Conservation (phyloP, 1,140 invertebrate species). For the Caenorhabditis brenneri region DNA sequence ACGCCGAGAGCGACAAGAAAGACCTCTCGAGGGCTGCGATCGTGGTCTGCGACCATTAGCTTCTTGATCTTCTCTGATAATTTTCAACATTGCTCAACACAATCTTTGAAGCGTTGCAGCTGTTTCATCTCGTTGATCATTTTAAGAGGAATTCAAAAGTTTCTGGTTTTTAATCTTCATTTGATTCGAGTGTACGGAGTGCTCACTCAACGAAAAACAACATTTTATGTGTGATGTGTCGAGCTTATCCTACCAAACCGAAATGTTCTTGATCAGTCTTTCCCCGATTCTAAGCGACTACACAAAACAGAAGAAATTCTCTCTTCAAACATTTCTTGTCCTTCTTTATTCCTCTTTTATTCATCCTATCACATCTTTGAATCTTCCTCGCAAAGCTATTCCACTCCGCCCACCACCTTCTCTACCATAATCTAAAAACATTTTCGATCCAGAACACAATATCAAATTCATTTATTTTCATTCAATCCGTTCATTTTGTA, state of each 20-base stretch:
- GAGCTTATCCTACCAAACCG: not conserved
- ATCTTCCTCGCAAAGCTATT: not conserved
- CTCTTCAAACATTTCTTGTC: not conserved
- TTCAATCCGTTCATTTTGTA: not conserved
- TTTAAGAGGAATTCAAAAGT: not conserved
- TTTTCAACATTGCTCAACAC: too few relatives aligned
- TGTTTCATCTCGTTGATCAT: not conserved
- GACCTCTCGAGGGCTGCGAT: too few relatives aligned
- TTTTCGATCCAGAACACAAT: not conserved
- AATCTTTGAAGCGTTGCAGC: too few relatives aligned
- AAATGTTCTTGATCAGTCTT: slow-evolving; percentile 20
- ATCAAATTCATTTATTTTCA: not conserved
- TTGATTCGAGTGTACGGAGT: not conserved
- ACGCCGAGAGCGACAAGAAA: too few relatives aligned
- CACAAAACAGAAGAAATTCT: not conserved
- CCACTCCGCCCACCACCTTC: not conserved
- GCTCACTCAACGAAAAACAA: slow-evolving; percentile 1
- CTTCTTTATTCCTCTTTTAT: not conserved
- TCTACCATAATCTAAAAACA: not conserved
- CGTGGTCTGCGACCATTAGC: too few relatives aligned
- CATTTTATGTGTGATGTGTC: slow-evolving; percentile 15
- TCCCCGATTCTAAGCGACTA: not conserved
- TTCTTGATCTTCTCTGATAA: not conserved
- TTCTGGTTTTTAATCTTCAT: slow-evolving; percentile 7
- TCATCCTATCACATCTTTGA: not conserved